Base-by-base conservation (phyloP, 2,113 vertebrate genomes). In the Phycodurus eques region DNA sequence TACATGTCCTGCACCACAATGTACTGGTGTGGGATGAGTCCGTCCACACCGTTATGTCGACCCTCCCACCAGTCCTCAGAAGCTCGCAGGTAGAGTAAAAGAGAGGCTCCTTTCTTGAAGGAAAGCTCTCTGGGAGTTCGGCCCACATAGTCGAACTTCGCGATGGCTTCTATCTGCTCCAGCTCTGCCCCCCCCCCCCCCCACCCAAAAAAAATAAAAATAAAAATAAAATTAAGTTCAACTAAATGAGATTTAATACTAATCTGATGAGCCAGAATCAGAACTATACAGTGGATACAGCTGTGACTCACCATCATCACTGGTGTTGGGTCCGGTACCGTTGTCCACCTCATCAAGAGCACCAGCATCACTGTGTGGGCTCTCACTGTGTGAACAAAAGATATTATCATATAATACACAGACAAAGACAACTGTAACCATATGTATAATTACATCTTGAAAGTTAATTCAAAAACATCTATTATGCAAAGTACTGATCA, bases 11-110 rank as follows among this genome's bases (percentile, higher is more conserved):
- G 97, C 44, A 98, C 93, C 78, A 98, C 94, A 70, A 99, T 98
- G 88, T 99, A 99, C 90, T 98, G 97, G 76, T 99, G 97, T 0
- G 97, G 96, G 78, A 99, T 95, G 54, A 99, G 94, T 47, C 97
- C 97, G 0, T 98, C 96, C 15, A 96, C 85, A 12, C 96, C 96
- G 0, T 98, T 98, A 85, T 98, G 96, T 17, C 96, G 91, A 0
- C 96, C 97, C 90, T 98, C 96, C 97, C 97, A 99, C 97, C 97
- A 99, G 91, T 99, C 97, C 0, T 96, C 93, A 0, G 97, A 99
- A 42, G 96, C 97, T 8, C 97, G 90, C 70, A 95, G 92, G 83
- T 96, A 98, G 0, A 99, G 96, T 47, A 99, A 85, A 84, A 99
- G 88, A 0, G 96, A 96, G 0, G 96, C 96, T 44, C 97, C 97